Conservation (phyloP, 2,888 invertebrate species). For the Melinaea marsaeus region DNA sequence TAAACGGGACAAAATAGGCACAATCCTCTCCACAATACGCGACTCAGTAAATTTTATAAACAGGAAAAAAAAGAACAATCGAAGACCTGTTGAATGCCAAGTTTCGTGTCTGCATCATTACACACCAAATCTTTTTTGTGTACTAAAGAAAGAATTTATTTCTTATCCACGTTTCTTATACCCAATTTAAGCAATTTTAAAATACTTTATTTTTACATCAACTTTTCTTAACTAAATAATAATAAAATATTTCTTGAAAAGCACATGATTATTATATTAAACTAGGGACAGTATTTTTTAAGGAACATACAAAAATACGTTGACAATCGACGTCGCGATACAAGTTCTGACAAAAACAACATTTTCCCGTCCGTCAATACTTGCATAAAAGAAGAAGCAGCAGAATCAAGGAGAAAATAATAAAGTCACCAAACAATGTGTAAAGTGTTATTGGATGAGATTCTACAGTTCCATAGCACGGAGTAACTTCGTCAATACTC, state of each 20-base stretch:
- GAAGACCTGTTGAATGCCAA: conserved; percentile 33
- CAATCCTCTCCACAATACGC: conserved; percentile 5
- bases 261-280: no score
- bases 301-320: no score
- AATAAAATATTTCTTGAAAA: no score
- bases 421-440: background rate
- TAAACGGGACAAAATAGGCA: background rate
- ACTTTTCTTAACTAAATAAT: no score
- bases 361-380: background rate
- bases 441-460: background rate
- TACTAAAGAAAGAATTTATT: background rate
- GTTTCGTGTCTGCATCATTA: conserved; percentile 29
- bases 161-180: background rate
- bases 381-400: background rate
- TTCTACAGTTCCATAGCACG: background rate
- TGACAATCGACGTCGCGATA: no score
- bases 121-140: conserved; percentile 16
- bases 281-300: no score
- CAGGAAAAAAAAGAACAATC: conserved; percentile 12
- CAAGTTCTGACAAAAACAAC: no score
- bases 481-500: background rate
- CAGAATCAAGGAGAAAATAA: background rate
- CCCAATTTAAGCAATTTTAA: background rate
- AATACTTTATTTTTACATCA: background rate
- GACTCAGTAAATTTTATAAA: conserved; percentile 18